Evolutionary conservation across 2,888 invertebrate genomes (phyloP).

Genomic region (Carabus problematicus): DNA sequence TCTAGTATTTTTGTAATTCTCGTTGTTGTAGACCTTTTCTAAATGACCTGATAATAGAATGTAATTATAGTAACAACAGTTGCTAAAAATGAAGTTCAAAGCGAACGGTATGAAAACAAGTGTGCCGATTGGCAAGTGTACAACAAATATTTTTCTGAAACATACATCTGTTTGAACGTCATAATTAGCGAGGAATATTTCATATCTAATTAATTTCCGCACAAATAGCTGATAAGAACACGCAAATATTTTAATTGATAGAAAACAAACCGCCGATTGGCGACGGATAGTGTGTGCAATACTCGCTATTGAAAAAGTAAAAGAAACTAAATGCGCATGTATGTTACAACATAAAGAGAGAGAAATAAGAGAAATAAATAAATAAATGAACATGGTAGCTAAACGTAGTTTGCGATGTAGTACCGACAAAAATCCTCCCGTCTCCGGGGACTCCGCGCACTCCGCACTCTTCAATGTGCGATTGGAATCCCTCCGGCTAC

Average conservation of each 20-base stretch:
- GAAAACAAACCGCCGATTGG: slow-evolving; percentile 13
- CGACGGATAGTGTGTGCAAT: background rate
- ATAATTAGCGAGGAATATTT: slow-evolving; percentile 8
- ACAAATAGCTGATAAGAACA: slow-evolving; percentile 19
- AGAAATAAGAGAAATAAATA: slow-evolving; percentile 18
- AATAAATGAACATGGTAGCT: slow-evolving; percentile 29
- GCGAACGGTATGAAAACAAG: too few species aligned
- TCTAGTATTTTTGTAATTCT: too few species aligned
- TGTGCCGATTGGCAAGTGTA: too few species aligned
- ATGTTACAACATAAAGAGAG: background rate
- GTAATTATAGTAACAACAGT: too few species aligned
- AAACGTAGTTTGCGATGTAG: slow-evolving; percentile 1
- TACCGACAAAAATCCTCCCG: slow-evolving; percentile 15
- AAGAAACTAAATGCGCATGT: background rate
- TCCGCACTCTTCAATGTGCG: background rate
- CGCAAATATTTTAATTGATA: slow-evolving; percentile 25
- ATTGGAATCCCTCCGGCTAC: slow-evolving; percentile 10
- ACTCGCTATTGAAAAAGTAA: background rate
- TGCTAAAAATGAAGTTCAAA: too few species aligned
- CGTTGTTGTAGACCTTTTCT: too few species aligned
- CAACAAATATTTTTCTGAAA: too few species aligned
- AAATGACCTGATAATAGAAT: too few species aligned
- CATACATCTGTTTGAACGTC: too few species aligned
- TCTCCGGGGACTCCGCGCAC: slow-evolving; percentile 3
- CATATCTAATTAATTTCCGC: slow-evolving; percentile 26